Conservation (phyloP, 2,797 vertebrate genomes). For the Poliocrania exsul region DNA sequence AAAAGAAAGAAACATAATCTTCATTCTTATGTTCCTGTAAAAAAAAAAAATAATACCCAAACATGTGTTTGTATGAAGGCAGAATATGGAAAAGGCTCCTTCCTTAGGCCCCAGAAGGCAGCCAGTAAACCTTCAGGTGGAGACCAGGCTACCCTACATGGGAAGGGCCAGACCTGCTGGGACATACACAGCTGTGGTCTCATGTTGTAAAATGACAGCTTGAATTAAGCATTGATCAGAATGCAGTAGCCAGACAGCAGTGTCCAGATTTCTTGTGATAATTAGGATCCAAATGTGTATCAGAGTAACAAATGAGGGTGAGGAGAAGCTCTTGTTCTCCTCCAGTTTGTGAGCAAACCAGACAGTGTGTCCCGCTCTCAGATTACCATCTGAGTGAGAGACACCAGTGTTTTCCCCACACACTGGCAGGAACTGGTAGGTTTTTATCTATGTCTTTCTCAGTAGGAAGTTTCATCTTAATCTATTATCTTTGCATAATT, state of each 20-base stretch:
- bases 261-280: not conserved
- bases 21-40: not conserved
- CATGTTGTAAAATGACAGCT: not conserved
- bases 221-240: not conserved
- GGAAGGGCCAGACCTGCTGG: not conserved
- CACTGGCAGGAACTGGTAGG: not conserved
- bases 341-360: not conserved
- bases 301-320: not conserved
- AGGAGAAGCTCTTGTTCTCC: not conserved
- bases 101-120: not conserved
- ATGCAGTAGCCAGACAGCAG: not conserved
- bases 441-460: not conserved
- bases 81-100: not conserved
- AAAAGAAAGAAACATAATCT: not conserved
- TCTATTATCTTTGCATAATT: not conserved
- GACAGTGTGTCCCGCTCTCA: not conserved
- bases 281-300: not conserved
- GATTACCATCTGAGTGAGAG: not conserved
- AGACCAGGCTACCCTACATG: not conserved
- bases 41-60: not conserved
- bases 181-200: fast-evolving
- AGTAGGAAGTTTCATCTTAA: not conserved
- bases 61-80: not conserved
- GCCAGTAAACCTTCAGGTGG: not conserved
- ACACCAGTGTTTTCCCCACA: not conserved